A percentile compares a stretch with the other conserved stretches of the same genome.
These are phyloP conservation scores for Dasyurus viverrinus DNA, from an alignment of 2,113 vertebrate species.

Conservation along the genomic window DNA sequence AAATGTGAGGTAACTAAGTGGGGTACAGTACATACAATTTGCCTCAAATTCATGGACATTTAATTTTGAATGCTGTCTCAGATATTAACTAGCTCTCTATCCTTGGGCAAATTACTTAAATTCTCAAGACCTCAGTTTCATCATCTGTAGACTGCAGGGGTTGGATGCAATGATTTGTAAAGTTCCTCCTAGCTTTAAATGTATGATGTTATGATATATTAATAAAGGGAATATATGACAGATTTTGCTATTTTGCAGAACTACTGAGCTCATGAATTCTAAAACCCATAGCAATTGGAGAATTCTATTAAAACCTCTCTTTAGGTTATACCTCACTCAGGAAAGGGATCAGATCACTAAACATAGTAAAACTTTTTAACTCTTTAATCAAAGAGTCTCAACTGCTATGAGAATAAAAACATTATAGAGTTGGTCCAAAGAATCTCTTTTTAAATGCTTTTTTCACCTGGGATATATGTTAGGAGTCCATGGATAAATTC, in stretches of 20 bases:
- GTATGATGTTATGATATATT: neutral
- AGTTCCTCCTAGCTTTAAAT: neutral
- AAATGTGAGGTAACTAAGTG: neutral
- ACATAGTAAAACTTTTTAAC: neutral
- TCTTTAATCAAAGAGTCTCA: no score
- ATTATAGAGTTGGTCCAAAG: no score
- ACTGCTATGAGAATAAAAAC: no score
- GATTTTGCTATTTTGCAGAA: neutral
- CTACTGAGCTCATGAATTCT: neutral
- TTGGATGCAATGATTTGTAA: neutral
- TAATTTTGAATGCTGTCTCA: neutral
- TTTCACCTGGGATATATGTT: no score
- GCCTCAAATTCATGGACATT: neutral
- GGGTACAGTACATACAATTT: neutral
- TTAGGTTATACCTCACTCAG: neutral
- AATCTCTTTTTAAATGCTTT: no score
- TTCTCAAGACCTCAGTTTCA: neutral
- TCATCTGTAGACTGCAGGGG: neutral
- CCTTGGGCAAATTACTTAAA: neutral
- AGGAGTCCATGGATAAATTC: no score
- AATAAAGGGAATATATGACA: neutral
- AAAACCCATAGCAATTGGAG: neutral
- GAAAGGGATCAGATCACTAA: neutral
- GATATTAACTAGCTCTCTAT: neutral
- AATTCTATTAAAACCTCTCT: neutral